Conservation (phyloP, 64 coral and sea anemone species). For the Exaiptasia diaphana region DNA sequence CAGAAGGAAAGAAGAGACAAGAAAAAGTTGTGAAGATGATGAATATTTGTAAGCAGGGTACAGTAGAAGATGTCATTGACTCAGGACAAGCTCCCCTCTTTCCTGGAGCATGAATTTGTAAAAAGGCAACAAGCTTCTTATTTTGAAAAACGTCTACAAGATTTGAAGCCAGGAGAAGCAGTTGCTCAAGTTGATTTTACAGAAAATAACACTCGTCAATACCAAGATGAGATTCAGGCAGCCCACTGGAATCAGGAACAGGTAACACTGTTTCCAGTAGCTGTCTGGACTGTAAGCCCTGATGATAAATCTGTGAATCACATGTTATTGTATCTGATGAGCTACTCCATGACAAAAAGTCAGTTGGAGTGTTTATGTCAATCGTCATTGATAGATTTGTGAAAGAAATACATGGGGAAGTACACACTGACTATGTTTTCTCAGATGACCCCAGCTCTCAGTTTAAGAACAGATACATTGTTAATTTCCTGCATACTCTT, state of each 20-base stretch:
- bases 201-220: slow-evolving; percentile 21
- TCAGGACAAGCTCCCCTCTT: slow-evolving; percentile 4
- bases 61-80: slow-evolving; percentile 11
- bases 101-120: slow-evolving; percentile 35
- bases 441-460: slow-evolving; percentile 46
- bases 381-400: slow-evolving; percentile 18
- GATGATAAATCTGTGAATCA: slow-evolving; percentile 9
- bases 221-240: slow-evolving; percentile 38
- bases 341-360: slow-evolving; percentile 23
- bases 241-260: slow-evolving; percentile 45
- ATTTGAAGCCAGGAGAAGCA: slow-evolving; percentile 16
- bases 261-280: slow-evolving; percentile 34
- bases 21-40: not conserved
- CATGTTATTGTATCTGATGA: slow-evolving; percentile 47
- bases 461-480: slow-evolving; percentile 51
- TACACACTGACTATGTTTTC: slow-evolving; percentile 1
- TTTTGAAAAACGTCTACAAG: not conserved
- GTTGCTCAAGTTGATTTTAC: slow-evolving; percentile 41
- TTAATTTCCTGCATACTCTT: not conserved
- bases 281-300: slow-evolving; percentile 5
- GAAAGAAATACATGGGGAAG: slow-evolving; percentile 13
- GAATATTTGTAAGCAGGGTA: slow-evolving; percentile 45
- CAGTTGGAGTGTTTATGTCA: slow-evolving; percentile 47
- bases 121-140: slow-evolving; percentile 2
- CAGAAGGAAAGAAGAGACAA: not conserved